Evolutionary conservation across 2,888 invertebrate species (phyloP), one percentile per base, ranked within the genome.

Genomic region (Cybosia mesomella): DNA sequence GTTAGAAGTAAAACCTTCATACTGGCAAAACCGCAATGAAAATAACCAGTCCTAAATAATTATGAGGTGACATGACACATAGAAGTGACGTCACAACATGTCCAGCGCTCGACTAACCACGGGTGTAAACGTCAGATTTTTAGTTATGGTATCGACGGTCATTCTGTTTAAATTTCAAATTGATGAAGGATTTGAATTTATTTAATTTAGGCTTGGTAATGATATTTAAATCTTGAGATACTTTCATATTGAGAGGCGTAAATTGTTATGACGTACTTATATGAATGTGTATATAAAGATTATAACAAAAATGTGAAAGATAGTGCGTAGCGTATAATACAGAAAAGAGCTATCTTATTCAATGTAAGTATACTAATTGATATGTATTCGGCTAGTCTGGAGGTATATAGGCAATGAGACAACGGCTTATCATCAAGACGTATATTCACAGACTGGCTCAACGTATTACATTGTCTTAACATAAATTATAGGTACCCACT

Each of bases 111-210:
- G 72, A 68, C 76, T 71, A 76, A 66, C 55, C 34, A 68, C 64
- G 36, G 32, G 63, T 39, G 72, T 79, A 73, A 71, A 76, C 67
- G 79, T 76, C 79, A 71, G 72, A 72, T 75, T 72, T 70, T 66
- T 68, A 79, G 71, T 67, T 68, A 24, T 67, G 68, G 69, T 67
- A 67, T 71, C 63, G 34, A 62, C 70, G 70, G 69, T 71, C 78
- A 73, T 71, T 75, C 69, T 32, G 49, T 61, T 61, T 49, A n/a
- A 28, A 49, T 32, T 49, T n/a, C 28, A 28, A 49, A 61, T 61
- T 61, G 13, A 49, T n/a, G 22, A 36, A 58, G 15, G 22, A 22
- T 11, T 22, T 18, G 9, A 59, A 18, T 18, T 36, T 3, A 39
- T 36, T 59, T 36, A 36, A 36, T 36, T 58, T 36, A 36, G 4